Conservation (phyloP, 2,888 invertebrate genomes). For the Drosophila longiperda region DNA sequence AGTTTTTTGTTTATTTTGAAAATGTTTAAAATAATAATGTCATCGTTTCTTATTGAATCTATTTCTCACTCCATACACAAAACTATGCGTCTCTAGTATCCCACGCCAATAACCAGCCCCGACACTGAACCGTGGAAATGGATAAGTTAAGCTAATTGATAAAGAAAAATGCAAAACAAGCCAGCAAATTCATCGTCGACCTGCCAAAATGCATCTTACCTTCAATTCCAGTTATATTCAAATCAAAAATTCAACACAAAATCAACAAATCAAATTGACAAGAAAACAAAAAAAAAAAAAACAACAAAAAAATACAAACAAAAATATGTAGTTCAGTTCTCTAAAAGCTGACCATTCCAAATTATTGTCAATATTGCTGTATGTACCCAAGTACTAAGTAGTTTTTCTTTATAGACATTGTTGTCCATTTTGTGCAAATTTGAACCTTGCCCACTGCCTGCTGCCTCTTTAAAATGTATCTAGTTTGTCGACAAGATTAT, state of each 20-base stretch:
- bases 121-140: conserved; percentile 96
- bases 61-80: conserved; percentile 45
- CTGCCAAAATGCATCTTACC: conserved; percentile 18
- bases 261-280: conserved; percentile 24
- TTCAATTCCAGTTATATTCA: conserved; percentile 29
- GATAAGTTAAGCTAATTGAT: conserved; percentile 86
- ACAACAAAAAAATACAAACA: conserved; percentile 10
- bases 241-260: conserved; percentile 35
- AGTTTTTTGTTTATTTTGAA: conserved; percentile 17
- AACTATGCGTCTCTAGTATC: conserved; percentile 87
- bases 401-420: conserved; percentile 12
- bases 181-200: conserved; percentile 26
- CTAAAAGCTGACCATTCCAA: conserved; percentile 27
- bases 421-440: conserved; percentile 12
- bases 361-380: conserved; percentile 17
- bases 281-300: conserved; percentile 27
- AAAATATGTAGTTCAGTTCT: conserved; percentile 27
- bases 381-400: conserved; percentile 22
- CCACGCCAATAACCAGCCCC: conserved; percentile 94
- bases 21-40: conserved; percentile 43
- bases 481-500: conserved; percentile 1
- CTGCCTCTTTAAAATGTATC: neutral
- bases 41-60: conserved; percentile 63
- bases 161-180: conserved; percentile 86
- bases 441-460: conserved; percentile 12